Evolutionary conservation across 2,797 vertebrate genomes (phyloP).

Genomic region (Pseudochaenichthys georgianus): DNA sequence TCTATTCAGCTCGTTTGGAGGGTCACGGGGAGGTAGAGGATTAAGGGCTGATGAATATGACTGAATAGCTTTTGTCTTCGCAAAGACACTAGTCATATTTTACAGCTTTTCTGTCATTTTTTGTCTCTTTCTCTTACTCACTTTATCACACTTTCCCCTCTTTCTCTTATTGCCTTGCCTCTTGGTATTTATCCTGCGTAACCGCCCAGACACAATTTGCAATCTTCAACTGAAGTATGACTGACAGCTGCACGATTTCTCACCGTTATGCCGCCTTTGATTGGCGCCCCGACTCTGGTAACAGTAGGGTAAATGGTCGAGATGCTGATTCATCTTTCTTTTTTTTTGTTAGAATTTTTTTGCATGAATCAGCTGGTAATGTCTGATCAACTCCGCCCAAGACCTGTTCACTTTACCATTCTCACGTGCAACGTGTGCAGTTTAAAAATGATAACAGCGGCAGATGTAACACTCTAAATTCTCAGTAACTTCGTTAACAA

Average conservation of each 20-base stretch:
- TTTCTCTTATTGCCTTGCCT: slow-evolving; percentile 9
- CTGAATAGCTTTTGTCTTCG: slow-evolving; percentile 44
- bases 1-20: slow-evolving; percentile 50
- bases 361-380: slow-evolving; percentile 32
- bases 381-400: background rate
- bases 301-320: slow-evolving; percentile 52
- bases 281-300: slow-evolving; percentile 17
- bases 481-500: background rate
- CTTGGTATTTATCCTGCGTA: slow-evolving; percentile 19
- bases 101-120: slow-evolving; percentile 18
- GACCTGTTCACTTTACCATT: background rate
- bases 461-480: background rate
- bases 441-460: too few species aligned
- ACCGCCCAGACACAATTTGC: slow-evolving; percentile 48
- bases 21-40: slow-evolving; percentile 6
- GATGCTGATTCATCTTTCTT: slow-evolving; percentile 41
- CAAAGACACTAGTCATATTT: slow-evolving; percentile 32
- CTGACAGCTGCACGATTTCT: slow-evolving; percentile 56
- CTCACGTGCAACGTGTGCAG: too few species aligned
- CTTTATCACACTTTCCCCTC: slow-evolving; percentile 1
- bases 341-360: slow-evolving; percentile 24
- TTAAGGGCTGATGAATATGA: slow-evolving; percentile 44
- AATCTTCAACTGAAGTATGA: slow-evolving; percentile 57
- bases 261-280: slow-evolving; percentile 35
- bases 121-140: slow-evolving; percentile 7